phyloP scores from a whole-genome alignment of 2,113 vertebrate species.

The Poeciliopsis prolifica region DNA sequence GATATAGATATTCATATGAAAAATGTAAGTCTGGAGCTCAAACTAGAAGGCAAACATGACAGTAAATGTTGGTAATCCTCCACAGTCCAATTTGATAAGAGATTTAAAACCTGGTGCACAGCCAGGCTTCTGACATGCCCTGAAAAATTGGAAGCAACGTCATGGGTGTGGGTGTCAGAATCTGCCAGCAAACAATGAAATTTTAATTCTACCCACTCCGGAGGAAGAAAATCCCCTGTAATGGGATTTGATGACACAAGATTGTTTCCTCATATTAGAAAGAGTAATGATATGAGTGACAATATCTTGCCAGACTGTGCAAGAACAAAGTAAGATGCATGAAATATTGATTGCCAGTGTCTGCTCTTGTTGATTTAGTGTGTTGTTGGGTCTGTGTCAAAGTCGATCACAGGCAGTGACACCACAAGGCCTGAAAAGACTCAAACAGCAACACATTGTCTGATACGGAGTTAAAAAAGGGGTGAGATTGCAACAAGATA shows the following conservation, averaged over 20 bases:
- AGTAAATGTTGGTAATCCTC: constrained; percentile 72
- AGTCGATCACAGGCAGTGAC: constrained; percentile 28
- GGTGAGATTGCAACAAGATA: neutral
- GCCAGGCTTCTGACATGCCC: constrained; percentile 67
- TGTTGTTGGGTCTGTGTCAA: constrained; percentile 17
- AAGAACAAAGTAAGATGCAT: constrained; percentile 71
- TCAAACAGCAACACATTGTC: constrained; percentile 9
- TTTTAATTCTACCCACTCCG: constrained; percentile 72
- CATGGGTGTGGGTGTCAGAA: constrained; percentile 61
- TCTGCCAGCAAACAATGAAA: constrained; percentile 71
- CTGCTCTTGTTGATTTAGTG: constrained; percentile 54
- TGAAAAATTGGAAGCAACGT: constrained; percentile 71
- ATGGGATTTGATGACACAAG: constrained; percentile 74
- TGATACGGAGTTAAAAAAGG: neutral
- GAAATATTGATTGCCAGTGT: constrained; percentile 74
- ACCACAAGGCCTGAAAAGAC: constrained; percentile 18
- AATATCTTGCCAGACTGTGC: constrained; percentile 66
- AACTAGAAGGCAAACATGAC: constrained; percentile 64
- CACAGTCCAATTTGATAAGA: constrained; percentile 63
- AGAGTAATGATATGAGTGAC: constrained; percentile 72
- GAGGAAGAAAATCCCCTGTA: constrained; percentile 68
- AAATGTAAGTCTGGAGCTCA: constrained; percentile 58
- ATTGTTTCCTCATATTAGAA: constrained; percentile 75
- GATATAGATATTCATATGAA: constrained; percentile 18
- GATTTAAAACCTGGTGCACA: constrained; percentile 62